phyloP scores from a whole-genome alignment of 1,140 invertebrate species.

The Drosophila punjabiensis region DNA sequence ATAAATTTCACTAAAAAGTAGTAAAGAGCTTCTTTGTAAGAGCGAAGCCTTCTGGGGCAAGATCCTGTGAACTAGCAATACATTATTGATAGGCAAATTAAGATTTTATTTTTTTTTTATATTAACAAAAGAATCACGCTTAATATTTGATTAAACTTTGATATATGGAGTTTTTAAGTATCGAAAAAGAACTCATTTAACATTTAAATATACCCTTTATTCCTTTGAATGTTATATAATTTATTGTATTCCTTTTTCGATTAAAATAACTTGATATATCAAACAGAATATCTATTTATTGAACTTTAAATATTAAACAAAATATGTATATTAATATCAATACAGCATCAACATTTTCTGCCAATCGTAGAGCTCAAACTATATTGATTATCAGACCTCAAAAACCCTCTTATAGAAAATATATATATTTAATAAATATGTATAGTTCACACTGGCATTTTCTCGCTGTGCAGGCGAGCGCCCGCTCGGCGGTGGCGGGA shows the following conservation, averaged over 20 bases:
- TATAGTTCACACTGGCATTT: not conserved
- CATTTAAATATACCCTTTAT: not conserved
- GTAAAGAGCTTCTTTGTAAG: not conserved
- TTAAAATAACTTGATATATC: no score
- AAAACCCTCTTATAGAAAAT: not conserved
- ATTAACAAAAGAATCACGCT: no score
- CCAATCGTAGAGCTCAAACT: no score
- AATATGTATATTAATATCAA: no score
- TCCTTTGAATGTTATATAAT: not conserved
- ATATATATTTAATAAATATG: not conserved
- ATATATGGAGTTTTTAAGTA: no score
- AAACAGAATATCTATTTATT: no score
- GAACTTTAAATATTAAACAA: no score
- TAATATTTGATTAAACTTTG: no score
- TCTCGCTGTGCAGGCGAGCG: constrained; percentile 1
- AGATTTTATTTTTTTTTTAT: no score
- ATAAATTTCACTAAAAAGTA: not conserved
- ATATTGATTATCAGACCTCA: not conserved
- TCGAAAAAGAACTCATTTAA: not conserved
- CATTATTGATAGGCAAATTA: not conserved
- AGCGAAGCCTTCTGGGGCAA: no score
- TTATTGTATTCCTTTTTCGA: not conserved
- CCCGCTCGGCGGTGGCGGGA: constrained; percentile 7
- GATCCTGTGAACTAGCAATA: no score
- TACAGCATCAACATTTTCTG: no score